A percentile compares a stretch with the other conserved stretches of the same genome.
Evolutionary conservation across 92 coral and sea anemone species (phyloP).

Genomic region (Siderastrea radians): DNA sequence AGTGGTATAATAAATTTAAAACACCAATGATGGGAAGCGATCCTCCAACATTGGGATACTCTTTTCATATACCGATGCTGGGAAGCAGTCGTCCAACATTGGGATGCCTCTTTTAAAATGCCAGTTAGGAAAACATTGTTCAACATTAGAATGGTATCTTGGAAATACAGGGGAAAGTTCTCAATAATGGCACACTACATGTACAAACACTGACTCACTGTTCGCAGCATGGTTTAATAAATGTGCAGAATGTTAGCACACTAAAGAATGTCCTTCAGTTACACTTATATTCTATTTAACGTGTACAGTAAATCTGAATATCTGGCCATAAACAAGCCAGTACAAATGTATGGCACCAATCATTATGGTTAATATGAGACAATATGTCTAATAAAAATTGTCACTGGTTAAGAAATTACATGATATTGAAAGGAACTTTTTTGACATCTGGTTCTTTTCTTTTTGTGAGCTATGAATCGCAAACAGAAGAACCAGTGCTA

Average conservation of each 20-base stretch:
- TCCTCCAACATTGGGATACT: background rate
- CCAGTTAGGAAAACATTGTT: background rate
- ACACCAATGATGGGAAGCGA: slow-evolving; percentile 14
- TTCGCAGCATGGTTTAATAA: slow-evolving; percentile 8
- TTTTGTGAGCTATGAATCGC: background rate
- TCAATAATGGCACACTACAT: slow-evolving; percentile 14
- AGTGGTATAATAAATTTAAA: slow-evolving; percentile 7
- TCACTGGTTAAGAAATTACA: slow-evolving; percentile 1
- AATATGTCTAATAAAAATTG: background rate
- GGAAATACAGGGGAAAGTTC: slow-evolving; percentile 5
- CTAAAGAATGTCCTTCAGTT: too few species aligned
- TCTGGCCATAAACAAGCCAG: slow-evolving; percentile 7
- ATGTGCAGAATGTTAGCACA: too few species aligned
- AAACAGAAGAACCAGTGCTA: slow-evolving; percentile 24
- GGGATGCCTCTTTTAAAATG: background rate
- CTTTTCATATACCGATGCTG: background rate
- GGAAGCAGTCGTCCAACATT: slow-evolving; percentile 6
- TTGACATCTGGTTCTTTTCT: slow-evolving; percentile 8
- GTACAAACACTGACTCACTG: slow-evolving; percentile 9
- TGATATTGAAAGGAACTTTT: slow-evolving; percentile 12
- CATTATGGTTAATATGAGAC: background rate
- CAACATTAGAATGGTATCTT: slow-evolving; percentile 27
- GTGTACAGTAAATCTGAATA: background rate
- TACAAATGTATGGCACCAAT: background rate
- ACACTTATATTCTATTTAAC: background rate